These are phyloP conservation scores for Dastarcus helophoroides DNA, from an alignment of 2,888 invertebrate species.

Conservation along the genomic window DNA sequence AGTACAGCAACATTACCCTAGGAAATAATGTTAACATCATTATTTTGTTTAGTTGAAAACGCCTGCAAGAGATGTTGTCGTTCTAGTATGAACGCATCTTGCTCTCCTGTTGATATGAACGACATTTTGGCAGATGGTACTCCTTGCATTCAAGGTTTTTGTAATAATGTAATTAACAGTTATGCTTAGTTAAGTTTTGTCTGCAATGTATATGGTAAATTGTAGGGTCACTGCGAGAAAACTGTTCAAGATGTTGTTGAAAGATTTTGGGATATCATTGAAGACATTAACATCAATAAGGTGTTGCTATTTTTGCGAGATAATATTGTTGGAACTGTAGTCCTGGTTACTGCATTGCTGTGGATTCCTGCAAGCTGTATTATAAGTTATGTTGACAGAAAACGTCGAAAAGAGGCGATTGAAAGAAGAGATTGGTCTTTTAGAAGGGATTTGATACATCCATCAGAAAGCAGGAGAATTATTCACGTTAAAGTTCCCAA, in stretches of 20 bases:
- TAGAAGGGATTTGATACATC: conserved; percentile 60
- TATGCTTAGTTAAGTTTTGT: not conserved
- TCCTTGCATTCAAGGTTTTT: conserved; percentile 93
- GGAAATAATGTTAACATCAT: conserved; percentile 2
- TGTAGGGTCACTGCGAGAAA: conserved; percentile 85
- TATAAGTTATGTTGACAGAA: conserved; percentile 72
- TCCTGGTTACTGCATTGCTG: conserved; percentile 78
- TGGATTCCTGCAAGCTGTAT: conserved; percentile 94
- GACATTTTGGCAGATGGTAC: conserved; percentile 88
- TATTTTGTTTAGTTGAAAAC: conserved; percentile 59
- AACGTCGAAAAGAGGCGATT: conserved; percentile 57
- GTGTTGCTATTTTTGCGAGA: conserved; percentile 80
- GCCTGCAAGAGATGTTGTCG: conserved; percentile 93
- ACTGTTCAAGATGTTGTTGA: conserved; percentile 92
- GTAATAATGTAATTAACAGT: conserved; percentile 65
- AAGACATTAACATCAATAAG: conserved; percentile 90
- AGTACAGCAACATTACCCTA: conserved; percentile 19
- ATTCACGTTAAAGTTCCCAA: conserved; percentile 47
- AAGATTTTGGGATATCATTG: conserved; percentile 94
- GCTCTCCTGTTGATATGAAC: conserved; percentile 77
- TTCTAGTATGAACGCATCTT: conserved; percentile 82
- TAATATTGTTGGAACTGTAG: conserved; percentile 88
- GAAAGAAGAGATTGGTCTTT: conserved; percentile 62
- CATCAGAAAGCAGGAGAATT: conserved; percentile 58
- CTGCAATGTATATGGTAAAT: conserved; percentile 8